Evolutionary conservation across 2,888 invertebrate genomes (phyloP), one percentile per base, ranked within the genome.

Genomic region (Allophyes oxyacanthae): DNA sequence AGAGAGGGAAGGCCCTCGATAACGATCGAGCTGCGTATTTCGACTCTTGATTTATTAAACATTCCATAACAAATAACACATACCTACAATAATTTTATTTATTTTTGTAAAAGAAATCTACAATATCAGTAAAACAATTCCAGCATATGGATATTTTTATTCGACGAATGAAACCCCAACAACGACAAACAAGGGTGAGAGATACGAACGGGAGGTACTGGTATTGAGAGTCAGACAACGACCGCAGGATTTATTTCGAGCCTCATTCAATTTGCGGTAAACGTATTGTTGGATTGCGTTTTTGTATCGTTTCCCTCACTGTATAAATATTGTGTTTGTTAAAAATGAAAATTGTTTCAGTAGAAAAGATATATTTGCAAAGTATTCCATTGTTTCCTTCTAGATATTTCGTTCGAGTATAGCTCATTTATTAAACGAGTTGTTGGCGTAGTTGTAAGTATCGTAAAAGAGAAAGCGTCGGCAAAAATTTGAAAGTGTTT

Each of bases 261-360:
- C 86, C 85, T 91, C 87, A 92, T 92, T 91, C 91, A 92, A 91
- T 92, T 92, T 92, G 90, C 82, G 90, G 90, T 84, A 86, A 88
- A 87, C 87, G 88, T 90, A 90, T 91, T 91, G 91, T 89, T 84
- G 83, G 85, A 89, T 87, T 87, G 87, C 80, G 77, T 90, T 90
- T 89, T 87, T 86, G 83, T 88, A 85, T 82, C 78, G 78, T 77
- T n/a, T 80, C 79, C 75, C 74, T 79, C 82, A 85, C 78, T 79
- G 77, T 79, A 75, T 74, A 81, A 83, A 86, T 72, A 76, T 81
- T 85, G 80, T 79, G 34, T 82, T 81, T 76, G 70, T 67, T 59
- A 71, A 79, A 77, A 73, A 74, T 73, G 72, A 72, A 79, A 20
- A 80, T 75, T 71, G 63, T 55, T 61, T 52, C 42, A 55, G 46